A percentile compares a stretch with the other conserved stretches of the same genome.
Evolutionary conservation across 1,140 invertebrate species (phyloP).

Genomic region (Papilio machaon): DNA sequence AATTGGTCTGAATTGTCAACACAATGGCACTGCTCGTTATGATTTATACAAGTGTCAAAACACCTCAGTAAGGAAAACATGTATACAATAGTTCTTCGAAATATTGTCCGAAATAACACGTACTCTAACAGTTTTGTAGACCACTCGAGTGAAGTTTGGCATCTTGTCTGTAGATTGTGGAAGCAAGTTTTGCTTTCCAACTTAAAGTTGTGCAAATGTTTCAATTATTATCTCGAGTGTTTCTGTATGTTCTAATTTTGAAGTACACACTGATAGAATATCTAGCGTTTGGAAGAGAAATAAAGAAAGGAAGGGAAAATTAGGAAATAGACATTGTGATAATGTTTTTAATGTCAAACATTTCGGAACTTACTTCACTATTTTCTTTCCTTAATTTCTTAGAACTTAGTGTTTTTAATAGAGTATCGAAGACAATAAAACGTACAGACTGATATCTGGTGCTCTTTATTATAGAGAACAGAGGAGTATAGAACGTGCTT

Average conservation of each 20-base stretch:
- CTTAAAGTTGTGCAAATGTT: constrained; percentile 7
- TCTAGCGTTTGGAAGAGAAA: not conserved
- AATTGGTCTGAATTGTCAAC: not conserved
- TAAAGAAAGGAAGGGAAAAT: not conserved
- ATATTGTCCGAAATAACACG: constrained; percentile 20
- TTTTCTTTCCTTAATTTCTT: not conserved
- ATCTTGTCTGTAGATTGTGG: constrained; percentile 18
- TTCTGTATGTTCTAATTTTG: not conserved
- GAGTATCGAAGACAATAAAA: constrained; percentile 24
- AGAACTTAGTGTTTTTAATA: not conserved
- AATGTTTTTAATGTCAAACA: too few species aligned
- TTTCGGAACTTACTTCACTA: not conserved
- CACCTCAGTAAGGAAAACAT: not conserved
- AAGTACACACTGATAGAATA: not conserved
- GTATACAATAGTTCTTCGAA: constrained; percentile 1
- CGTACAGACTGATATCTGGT: not conserved
- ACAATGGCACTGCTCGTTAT: constrained; percentile 5
- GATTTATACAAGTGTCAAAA: constrained; percentile 1
- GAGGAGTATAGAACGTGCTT: constrained; percentile 36
- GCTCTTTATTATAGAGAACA: not conserved
- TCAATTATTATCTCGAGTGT: constrained; percentile 2
- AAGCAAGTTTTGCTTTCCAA: constrained; percentile 3
- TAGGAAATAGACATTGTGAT: too few species aligned
- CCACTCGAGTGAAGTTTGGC: constrained; percentile 14
- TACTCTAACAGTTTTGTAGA: constrained; percentile 12